These are phyloP conservation scores for Tamandua tetradactyla DNA, from an alignment of 2,797 vertebrate species.

Conservation along the genomic window DNA sequence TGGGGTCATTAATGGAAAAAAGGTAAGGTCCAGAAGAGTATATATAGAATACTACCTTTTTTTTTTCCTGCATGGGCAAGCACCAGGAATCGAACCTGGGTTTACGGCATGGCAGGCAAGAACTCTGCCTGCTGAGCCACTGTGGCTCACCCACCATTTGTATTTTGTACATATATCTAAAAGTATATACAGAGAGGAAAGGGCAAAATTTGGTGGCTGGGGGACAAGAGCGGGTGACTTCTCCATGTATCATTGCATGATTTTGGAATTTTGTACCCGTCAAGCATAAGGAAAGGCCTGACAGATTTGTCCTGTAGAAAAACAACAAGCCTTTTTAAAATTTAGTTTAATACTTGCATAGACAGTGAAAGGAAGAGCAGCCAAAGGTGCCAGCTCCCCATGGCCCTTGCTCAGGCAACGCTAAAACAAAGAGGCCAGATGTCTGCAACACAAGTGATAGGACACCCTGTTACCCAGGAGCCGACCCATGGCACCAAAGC, in stretches of 20 bases:
- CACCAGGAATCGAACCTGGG: too few species aligned
- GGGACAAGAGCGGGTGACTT: neutral
- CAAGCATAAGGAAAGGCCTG: neutral
- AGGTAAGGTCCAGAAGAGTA: neutral
- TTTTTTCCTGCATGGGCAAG: too few species aligned
- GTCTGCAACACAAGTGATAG: neutral
- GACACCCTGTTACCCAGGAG: neutral
- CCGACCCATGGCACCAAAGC: neutral
- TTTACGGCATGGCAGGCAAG: too few species aligned
- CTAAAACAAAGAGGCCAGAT: neutral
- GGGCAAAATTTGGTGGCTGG: neutral
- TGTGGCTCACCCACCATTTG: too few species aligned
- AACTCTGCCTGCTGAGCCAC: too few species aligned
- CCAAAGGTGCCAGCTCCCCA: fast-evolving
- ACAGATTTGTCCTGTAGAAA: neutral
- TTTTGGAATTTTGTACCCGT: neutral
- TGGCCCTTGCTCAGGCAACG: neutral
- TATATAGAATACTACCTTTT: neutral
- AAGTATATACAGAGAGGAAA: neutral
- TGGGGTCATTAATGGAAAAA: neutral
- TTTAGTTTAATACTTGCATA: neutral
- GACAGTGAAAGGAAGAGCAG: neutral
- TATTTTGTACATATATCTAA: neutral
- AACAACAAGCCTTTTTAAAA: neutral
- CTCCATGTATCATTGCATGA: neutral